Evolutionary conservation across 1,140 invertebrate genomes (phyloP), one percentile per base, ranked within the genome.

Genomic region (Batillaria attramentaria): DNA sequence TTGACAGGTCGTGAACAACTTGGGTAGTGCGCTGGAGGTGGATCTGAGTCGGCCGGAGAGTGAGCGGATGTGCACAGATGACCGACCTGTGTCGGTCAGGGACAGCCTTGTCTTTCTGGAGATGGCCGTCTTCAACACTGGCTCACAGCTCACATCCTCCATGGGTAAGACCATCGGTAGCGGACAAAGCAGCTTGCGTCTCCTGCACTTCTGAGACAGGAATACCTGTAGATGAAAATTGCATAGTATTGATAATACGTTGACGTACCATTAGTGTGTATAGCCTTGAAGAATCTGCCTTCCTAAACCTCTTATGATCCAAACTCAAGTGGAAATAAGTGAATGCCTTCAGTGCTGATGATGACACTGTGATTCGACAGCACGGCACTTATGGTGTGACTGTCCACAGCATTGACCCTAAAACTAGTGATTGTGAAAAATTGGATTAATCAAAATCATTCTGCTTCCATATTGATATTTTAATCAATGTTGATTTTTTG

Each of bases 1-100:
- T 31, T 31, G 2, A 3, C 70, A 85, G 79, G 81, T 89, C 6
- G 78, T 87, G 66, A 82, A 84, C 50, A 70, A 85, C 41, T 72
- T 79, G 20, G 85, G 86, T 69, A 84, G 84, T 60, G 69, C 85
- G 16, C 81, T 87, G 18, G 78, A 86, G 60, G 86, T 90, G 18
- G 89, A 91, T 73, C 79, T 91, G 43, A 84, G 84, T 72, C 84
- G 85, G 62, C 81, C 83, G 20, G 83, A 86, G 31, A 75, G 78
- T 72, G 79, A 79, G 62, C 80, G 86, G 10, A 16, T 41, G 35
- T 60, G 3, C 86, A 65, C 79, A 31, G 87, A 87, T 42, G 86
- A 90, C 77, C 57, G 83, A 3, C 86, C 89, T 2, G 83, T 90
- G 66, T 92, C 91, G 13, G 82, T 93, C n/a, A 84, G 89, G 4